Evolutionary conservation across 2,113 vertebrate species (phyloP).

Genomic region (Haplotaxodon microlepis): DNA sequence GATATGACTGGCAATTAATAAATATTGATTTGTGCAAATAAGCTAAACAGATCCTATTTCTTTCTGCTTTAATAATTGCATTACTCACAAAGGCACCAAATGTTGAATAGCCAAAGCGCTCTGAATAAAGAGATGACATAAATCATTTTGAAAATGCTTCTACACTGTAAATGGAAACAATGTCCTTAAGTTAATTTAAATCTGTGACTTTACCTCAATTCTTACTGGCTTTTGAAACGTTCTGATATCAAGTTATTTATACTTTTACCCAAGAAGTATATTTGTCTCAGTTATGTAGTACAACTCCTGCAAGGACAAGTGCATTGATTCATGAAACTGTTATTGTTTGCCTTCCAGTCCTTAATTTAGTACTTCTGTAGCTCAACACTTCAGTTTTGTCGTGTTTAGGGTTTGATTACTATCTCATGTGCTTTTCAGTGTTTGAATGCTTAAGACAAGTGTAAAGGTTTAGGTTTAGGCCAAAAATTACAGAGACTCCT

Average conservation of each 20-base stretch:
- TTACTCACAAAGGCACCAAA: not conserved
- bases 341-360: not conserved
- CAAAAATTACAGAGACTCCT: not conserved
- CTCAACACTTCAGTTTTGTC: not conserved
- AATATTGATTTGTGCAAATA: not conserved
- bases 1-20: not conserved
- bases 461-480: not conserved
- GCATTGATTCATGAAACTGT: not conserved
- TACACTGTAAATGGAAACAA: not conserved
- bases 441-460: not conserved
- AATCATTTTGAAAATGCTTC: not conserved
- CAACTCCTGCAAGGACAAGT: not conserved
- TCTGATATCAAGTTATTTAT: not conserved
- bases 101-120: not conserved
- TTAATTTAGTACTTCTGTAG: not conserved
- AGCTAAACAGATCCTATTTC: not conserved
- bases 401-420: not conserved
- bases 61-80: not conserved
- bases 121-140: not conserved
- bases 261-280: not conserved
- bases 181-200: not conserved
- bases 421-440: not conserved
- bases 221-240: not conserved
- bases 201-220: not conserved
- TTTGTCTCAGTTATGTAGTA: not conserved